Base-by-base conservation (phyloP, 2,888 invertebrate genomes). In the Stramonita haemastoma region DNA sequence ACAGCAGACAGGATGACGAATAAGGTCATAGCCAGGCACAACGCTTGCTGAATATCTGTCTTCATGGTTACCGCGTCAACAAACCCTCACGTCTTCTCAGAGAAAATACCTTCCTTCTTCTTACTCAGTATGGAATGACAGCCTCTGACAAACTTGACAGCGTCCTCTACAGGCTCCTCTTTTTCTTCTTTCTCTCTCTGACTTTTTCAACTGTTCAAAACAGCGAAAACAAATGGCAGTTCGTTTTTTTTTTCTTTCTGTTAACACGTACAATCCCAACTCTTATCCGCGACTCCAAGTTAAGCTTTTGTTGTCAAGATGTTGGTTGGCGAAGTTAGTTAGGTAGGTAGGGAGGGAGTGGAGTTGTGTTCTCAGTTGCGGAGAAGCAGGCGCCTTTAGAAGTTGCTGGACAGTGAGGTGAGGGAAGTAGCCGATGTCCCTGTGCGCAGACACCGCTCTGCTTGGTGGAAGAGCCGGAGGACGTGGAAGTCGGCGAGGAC, bases 11-110 rank as follows among this genome's bases (percentile, higher is more conserved):
- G 66, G 86, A 86, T 57, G 86, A 86, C 15, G 86, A 86, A 86
- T 86, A 66, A 86, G 60, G 86, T 86, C 86, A 86, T n/a, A 60
- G 86, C 86, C 22, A 86, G 29, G 86, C 66, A 86, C 86, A 86
- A 86, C 11, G 86, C 66, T 22, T 60, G 60, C n/a, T 57, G 29
- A 86, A 86, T 66, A 66, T 86, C 86, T 57, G 86, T 60, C 86
- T 86, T 86, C 86, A 86, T 86, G 36, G 6, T 79, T 32, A 79
- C 32, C 32, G 60, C 15, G 77, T 32, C 34, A 11, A 79, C 15
- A 32, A 11, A 32, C 34, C 11, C 32, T 79, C 77, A 79, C 26
- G 32, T n/a, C 73, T 13, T 26, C 26, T n/a, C 26, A 73, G n/a
- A 46, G 46, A 46, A 46, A 46, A 46, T 46, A 46, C 46, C 46